These are phyloP conservation scores for Drosophila sp. DNA, from an alignment of 1,140 invertebrate genomes.

Conservation along the genomic window DNA sequence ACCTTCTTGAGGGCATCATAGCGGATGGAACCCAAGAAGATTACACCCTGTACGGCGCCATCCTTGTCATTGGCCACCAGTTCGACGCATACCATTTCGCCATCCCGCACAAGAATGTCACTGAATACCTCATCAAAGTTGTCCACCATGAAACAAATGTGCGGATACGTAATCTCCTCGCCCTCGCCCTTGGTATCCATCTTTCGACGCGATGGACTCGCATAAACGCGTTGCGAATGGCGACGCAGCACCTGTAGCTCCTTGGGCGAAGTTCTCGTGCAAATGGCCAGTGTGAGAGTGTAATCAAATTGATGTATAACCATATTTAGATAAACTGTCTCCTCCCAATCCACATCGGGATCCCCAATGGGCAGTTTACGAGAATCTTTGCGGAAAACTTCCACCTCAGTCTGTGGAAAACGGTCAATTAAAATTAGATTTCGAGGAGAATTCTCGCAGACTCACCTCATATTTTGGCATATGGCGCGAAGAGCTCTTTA, in stretches of 20 bases:
- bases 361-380: constrained; percentile 97
- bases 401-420: constrained; percentile 90
- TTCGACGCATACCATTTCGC: constrained; percentile 99
- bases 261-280: constrained; percentile 97
- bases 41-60: constrained; percentile 93
- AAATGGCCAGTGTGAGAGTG: constrained; percentile 97
- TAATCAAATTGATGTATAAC: constrained; percentile 99
- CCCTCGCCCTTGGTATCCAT: constrained; percentile 99
- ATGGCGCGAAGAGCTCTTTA: constrained; percentile 92
- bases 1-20: constrained; percentile 98
- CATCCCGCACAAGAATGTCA: constrained; percentile 97
- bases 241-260: constrained; percentile 96
- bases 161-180: constrained; percentile 99
- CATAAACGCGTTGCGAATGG: constrained; percentile 97
- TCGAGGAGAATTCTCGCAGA: neutral
- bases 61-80: constrained; percentile 95
- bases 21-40: constrained; percentile 98
- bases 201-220: constrained; percentile 95
- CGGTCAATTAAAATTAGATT: neutral
- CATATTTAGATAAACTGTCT: constrained; percentile 99
- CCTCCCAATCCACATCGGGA: constrained; percentile 98
- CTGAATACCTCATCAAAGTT: constrained; percentile 98
- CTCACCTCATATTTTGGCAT: constrained; percentile 94
- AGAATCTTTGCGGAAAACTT: constrained; percentile 98
- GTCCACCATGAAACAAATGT: constrained; percentile 99